Base-by-base conservation (phyloP, 2,797 vertebrate species). In the Phoeniculus purpureus region DNA sequence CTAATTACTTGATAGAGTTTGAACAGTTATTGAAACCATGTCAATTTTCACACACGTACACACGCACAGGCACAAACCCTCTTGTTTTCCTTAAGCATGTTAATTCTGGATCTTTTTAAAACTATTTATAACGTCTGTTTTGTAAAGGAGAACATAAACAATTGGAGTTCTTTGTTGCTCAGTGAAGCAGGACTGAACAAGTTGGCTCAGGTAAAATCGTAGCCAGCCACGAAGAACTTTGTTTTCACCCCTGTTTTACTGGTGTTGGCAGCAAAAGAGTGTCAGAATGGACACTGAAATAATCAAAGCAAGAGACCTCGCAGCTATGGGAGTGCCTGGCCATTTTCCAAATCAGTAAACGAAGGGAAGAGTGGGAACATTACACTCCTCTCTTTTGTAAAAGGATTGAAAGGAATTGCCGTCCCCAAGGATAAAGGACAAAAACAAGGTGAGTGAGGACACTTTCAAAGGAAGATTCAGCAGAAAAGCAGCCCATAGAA, bases 241-340 rank as follows among this genome's bases (percentile, higher is more conserved):
- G 20, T 83, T 91, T 92, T 88, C 29, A 73, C 47, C 58, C 61
- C 67, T 81, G 8, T 61, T 92, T 92, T 87, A 75, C 40, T n/a
- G 37, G 27, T 14, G 75, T 29, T 90, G 72, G 75, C 77, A 81
- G 26, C 37, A 81, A 79, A 25, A 72, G 12, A 50, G 25, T 50
- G 22, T 45, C 55, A 74, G 62, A 45, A 89, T 81, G 50, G 91
- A 55, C 47, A 23, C 48, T 72, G 71, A 88, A 88, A 45, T 3
- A 88, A 45, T 3, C 43, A 80, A 51, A 91, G 55, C 56, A 15
- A 67, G 10, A 74, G 51, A 81, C 18, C 25, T 81, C 50, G 18
- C 45, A 92, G 51, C 43, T 66, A 14, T 8, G 60, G 13, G 25
- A 18, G 45, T 43, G 10, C n/a, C 75, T 70, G 29, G 40, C 23